These are phyloP conservation scores for Peromyscus aztecus DNA, from an alignment of 2,797 vertebrate species.

Conservation along the genomic window DNA sequence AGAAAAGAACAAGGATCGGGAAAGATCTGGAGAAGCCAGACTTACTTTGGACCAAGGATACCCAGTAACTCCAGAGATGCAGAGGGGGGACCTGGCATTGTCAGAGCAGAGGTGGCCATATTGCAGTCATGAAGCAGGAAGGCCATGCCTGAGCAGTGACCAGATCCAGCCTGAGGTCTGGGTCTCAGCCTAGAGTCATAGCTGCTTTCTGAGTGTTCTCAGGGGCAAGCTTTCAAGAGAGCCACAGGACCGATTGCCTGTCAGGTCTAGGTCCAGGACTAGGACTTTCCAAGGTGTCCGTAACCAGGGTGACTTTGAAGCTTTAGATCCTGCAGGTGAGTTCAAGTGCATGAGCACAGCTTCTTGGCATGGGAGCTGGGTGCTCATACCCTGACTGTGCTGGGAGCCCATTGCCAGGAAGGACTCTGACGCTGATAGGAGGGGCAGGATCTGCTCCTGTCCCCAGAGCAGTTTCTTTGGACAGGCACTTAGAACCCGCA, in stretches of 20 bases:
- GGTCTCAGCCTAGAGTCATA: background rate
- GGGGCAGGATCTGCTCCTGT: too few species aligned
- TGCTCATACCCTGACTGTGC: accelerated
- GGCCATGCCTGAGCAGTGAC: background rate
- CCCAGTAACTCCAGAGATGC: background rate
- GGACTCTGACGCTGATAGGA: background rate
- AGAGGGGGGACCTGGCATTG: background rate
- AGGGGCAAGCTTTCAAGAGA: background rate
- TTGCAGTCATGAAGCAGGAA: background rate
- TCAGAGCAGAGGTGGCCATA: too few species aligned
- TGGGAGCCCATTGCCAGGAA: background rate
- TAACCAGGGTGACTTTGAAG: background rate
- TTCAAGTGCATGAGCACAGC: background rate
- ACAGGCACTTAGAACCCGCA: too few species aligned
- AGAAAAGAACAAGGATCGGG: background rate
- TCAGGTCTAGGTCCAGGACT: background rate
- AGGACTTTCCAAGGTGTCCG: too few species aligned
- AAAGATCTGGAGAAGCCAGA: background rate
- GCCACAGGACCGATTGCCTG: accelerated
- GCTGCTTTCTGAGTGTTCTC: background rate
- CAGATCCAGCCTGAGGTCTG: background rate
- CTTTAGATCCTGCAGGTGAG: background rate
- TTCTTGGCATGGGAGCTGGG: background rate
- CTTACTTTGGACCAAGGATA: background rate
- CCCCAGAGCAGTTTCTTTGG: background rate